A percentile compares a stretch with the other conserved stretches of the same genome.
These are phyloP conservation scores for Coccyzus lansbergi DNA, from an alignment of 2,797 vertebrate species.

Conservation along the genomic window DNA sequence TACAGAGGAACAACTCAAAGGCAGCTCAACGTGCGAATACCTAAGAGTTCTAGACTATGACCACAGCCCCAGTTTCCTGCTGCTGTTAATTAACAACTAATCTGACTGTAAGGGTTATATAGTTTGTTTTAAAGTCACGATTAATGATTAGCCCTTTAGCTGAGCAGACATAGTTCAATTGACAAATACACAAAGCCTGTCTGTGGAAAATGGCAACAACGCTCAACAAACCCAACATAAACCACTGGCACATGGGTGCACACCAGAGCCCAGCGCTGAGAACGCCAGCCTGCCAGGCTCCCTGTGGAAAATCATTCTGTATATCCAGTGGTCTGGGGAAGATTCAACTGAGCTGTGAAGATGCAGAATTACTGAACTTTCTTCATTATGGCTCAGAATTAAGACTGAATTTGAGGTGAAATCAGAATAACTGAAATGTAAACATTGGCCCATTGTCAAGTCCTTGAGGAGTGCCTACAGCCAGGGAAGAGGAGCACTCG, in stretches of 20 bases:
- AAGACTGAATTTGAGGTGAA: background rate
- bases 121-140: accelerated
- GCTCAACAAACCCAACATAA: background rate
- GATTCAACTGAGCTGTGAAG: background rate
- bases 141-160: background rate
- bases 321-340: background rate
- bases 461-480: background rate
- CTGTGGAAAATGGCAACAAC: background rate
- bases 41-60: background rate
- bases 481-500: background rate
- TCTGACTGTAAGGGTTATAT: accelerated
- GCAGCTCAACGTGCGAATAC: background rate
- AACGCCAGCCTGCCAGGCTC: background rate
- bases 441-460: too few relatives aligned
- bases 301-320: accelerated
- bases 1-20: background rate
- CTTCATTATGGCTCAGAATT: background rate
- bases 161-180: background rate
- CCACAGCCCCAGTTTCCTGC: background rate
- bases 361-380: background rate
- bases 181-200: background rate
- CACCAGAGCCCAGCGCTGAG: background rate
- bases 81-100: background rate
- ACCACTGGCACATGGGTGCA: accelerated
- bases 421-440: background rate